Percentiles rank a stretch among this genome's conserved stretches.
Evolutionary conservation across 2,888 invertebrate species (phyloP).

Genomic region (Conomelus anceps): DNA sequence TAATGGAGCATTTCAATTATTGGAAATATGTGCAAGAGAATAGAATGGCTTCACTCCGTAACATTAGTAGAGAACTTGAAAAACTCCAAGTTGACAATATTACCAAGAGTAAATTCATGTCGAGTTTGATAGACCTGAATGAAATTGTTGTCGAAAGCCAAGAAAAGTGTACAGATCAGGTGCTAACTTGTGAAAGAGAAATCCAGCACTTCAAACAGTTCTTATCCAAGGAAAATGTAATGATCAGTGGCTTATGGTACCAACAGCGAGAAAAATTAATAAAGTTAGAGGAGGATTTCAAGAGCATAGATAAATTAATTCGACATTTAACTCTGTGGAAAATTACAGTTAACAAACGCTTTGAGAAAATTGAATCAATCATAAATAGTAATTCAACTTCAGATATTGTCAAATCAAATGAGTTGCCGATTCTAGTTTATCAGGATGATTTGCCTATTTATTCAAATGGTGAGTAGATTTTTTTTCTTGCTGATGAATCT

Average conservation of each 20-base stretch:
- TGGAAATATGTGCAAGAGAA: slow-evolving; percentile 22
- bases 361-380: not conserved
- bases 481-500: not conserved
- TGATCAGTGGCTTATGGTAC: slow-evolving; percentile 23
- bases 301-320: slow-evolving; percentile 13
- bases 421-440: not conserved
- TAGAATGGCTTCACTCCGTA: slow-evolving; percentile 5
- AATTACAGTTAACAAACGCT: slow-evolving; percentile 10
- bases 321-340: slow-evolving; percentile 11
- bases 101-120: slow-evolving; percentile 20
- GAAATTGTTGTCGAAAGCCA: slow-evolving; percentile 22
- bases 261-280: slow-evolving; percentile 22
- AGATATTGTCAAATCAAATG: not conserved
- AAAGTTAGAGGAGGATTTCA: slow-evolving; percentile 6
- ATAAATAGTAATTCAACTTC: not conserved
- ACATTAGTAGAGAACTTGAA: slow-evolving; percentile 19
- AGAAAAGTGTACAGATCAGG: slow-evolving; percentile 22
- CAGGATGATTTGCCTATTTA: not conserved
- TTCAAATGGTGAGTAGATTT: not conserved
- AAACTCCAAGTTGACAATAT: slow-evolving; percentile 21
- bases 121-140: slow-evolving; percentile 21
- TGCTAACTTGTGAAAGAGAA: slow-evolving; percentile 14
- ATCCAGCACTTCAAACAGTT: slow-evolving; percentile 20
- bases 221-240: slow-evolving; percentile 22
- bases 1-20: slow-evolving; percentile 20